Evolutionary conservation across 2,888 invertebrate species (phyloP).

Genomic region (Troides oblongomaculatus): DNA sequence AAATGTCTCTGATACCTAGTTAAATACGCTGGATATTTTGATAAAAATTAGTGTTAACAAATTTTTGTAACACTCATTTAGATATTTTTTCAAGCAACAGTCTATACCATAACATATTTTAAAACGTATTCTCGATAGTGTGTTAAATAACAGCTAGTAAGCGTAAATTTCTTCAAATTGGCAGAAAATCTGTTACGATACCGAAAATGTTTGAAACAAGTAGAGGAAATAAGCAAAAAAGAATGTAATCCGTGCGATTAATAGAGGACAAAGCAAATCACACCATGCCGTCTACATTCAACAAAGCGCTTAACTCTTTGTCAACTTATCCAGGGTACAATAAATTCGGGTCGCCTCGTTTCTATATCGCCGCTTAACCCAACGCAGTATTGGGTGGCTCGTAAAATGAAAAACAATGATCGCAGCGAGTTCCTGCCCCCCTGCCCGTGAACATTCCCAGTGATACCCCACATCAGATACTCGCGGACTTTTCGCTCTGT

Average conservation of each 20-base stretch:
- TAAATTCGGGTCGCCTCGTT: slow-evolving; percentile 35
- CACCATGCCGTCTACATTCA: neutral
- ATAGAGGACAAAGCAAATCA: neutral
- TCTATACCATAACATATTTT: too few species aligned
- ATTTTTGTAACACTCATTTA: too few species aligned
- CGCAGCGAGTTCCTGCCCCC: neutral
- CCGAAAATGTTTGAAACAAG: neutral
- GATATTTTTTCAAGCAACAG: too few species aligned
- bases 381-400: slow-evolving; percentile 34
- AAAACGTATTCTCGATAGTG: too few species aligned
- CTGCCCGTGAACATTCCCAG: neutral
- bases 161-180: too few species aligned
- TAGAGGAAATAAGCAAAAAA: neutral
- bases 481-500: neutral
- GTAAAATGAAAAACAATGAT: slow-evolving; percentile 38
- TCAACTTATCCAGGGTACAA: slow-evolving; percentile 31
- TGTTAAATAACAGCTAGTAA: too few species aligned
- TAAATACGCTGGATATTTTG: too few species aligned
- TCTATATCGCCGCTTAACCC: slow-evolving; percentile 39
- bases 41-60: too few species aligned
- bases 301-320: slow-evolving; percentile 11
- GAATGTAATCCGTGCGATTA: neutral
- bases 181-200: too few species aligned
- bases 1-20: too few species aligned
- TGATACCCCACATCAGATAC: neutral